Percentiles rank a stretch among this genome's conserved stretches.
These are phyloP conservation scores for Pseudococcus jackbeardsleyi DNA, from an alignment of 2,888 invertebrate genomes.

Conservation along the genomic window DNA sequence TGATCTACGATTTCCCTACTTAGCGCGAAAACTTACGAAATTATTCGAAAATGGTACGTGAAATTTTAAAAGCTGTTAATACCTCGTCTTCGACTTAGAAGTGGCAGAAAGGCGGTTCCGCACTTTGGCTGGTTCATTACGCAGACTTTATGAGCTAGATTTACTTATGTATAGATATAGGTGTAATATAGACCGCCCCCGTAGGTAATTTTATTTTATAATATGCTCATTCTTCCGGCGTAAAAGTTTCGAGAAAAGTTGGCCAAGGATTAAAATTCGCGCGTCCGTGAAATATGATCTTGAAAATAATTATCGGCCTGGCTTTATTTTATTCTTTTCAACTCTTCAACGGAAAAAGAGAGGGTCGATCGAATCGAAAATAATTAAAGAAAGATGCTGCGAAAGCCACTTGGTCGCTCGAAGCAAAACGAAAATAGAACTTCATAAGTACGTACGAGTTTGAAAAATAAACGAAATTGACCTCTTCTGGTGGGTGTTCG, in stretches of 20 bases:
- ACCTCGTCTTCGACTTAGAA: not conserved
- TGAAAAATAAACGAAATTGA: too few relatives aligned
- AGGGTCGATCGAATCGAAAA: not conserved
- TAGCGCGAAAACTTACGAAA: not conserved
- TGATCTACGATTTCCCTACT: not conserved
- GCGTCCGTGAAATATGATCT: not conserved
- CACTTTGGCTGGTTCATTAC: too few relatives aligned
- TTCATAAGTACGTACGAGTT: not conserved
- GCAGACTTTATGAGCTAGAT: too few relatives aligned
- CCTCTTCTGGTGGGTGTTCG: not conserved
- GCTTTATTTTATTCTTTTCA: not conserved
- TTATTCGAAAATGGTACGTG: not conserved
- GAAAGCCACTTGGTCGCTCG: too few relatives aligned
- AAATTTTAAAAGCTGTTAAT: not conserved
- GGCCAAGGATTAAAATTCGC: not conserved
- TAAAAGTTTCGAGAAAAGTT: not conserved
- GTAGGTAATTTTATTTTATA: not conserved
- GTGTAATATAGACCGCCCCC: not conserved
- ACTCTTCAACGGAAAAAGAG: not conserved
- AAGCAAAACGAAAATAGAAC: too few relatives aligned
- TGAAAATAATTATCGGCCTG: not conserved
- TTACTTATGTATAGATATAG: too few relatives aligned
- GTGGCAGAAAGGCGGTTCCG: too few relatives aligned
- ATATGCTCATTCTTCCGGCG: not conserved
- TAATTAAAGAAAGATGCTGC: not conserved